These are phyloP conservation scores for Takifugu rubripes DNA, from an alignment of 2,797 vertebrate species.

Conservation along the genomic window DNA sequence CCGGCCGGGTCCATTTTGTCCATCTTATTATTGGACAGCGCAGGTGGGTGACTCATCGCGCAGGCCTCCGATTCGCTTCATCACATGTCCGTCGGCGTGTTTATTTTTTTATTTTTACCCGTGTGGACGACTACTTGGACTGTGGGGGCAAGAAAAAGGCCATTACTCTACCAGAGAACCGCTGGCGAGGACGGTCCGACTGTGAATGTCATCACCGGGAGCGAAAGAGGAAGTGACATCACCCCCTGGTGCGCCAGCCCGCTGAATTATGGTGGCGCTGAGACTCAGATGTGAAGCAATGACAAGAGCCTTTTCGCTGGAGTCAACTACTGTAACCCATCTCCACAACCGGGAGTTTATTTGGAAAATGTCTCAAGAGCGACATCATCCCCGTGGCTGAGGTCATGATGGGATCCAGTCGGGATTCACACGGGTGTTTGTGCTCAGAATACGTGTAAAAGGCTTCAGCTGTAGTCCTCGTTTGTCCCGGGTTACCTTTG, in stretches of 20 bases:
- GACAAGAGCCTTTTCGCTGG: slow-evolving; percentile 20
- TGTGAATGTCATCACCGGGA: slow-evolving; percentile 54
- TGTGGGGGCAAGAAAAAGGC: slow-evolving; percentile 34
- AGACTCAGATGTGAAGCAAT: slow-evolving; percentile 34
- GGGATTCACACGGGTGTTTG: slow-evolving; percentile 4
- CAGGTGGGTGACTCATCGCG: slow-evolving; percentile 50
- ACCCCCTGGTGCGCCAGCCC: slow-evolving; percentile 47
- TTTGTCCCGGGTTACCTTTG: slow-evolving; percentile 12
- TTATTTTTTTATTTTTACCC: slow-evolving; percentile 34
- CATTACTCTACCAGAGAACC: slow-evolving; percentile 46
- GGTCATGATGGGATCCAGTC: slow-evolving; percentile 15
- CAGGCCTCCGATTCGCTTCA: slow-evolving; percentile 36
- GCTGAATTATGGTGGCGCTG: slow-evolving; percentile 55
- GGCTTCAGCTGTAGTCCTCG: slow-evolving; percentile 3
- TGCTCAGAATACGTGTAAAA: neutral
- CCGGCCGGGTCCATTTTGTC: slow-evolving; percentile 34
- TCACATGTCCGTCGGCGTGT: slow-evolving; percentile 39
- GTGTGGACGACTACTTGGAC: slow-evolving; percentile 45
- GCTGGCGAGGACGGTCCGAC: slow-evolving; percentile 46
- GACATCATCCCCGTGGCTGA: slow-evolving; percentile 40
- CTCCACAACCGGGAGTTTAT: slow-evolving; percentile 38
- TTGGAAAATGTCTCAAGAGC: slow-evolving; percentile 29
- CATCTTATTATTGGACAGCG: slow-evolving; percentile 38
- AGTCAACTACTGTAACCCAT: slow-evolving; percentile 27
- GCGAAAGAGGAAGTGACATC: slow-evolving; percentile 64